Conservation (phyloP, 2,888 invertebrate genomes). For the Dusona sp. region DNA sequence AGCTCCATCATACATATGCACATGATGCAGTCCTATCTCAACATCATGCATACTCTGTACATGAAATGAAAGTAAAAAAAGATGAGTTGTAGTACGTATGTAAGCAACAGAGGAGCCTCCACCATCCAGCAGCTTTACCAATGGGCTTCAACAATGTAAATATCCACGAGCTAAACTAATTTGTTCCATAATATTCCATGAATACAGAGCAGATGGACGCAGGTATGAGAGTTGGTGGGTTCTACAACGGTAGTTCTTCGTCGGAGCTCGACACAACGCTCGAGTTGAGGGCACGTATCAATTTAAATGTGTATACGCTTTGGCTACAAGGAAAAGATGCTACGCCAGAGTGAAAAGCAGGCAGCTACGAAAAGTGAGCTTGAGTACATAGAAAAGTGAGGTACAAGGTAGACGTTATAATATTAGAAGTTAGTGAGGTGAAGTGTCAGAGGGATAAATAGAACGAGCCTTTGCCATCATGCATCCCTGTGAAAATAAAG, state of each 20-base stretch:
- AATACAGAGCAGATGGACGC: constrained; percentile 77
- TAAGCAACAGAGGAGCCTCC: constrained; percentile 1
- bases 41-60: not conserved
- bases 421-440: not conserved
- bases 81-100: not conserved
- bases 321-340: constrained; percentile 7
- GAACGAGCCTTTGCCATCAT: not conserved
- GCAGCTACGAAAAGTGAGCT: constrained; percentile 9
- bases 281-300: constrained; percentile 51
- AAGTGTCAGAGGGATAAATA: constrained; percentile 13
- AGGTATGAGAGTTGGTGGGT: constrained; percentile 19
- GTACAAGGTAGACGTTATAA: constrained; percentile 8
- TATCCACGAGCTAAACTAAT: constrained; percentile 73
- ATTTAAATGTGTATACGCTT: constrained; percentile 63
- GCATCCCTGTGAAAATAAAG: constrained; percentile 36
- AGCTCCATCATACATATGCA: not conserved
- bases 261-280: constrained; percentile 67
- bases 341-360: constrained; percentile 15
- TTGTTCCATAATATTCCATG: constrained; percentile 78
- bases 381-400: constrained; percentile 34
- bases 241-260: constrained; percentile 63
- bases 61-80: not conserved
- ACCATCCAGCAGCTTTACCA: constrained; percentile 33
- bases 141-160: constrained; percentile 68
- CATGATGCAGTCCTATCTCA: not conserved